These are phyloP conservation scores for Channallabes apus DNA, from an alignment of 2,797 vertebrate species.

Conservation along the genomic window DNA sequence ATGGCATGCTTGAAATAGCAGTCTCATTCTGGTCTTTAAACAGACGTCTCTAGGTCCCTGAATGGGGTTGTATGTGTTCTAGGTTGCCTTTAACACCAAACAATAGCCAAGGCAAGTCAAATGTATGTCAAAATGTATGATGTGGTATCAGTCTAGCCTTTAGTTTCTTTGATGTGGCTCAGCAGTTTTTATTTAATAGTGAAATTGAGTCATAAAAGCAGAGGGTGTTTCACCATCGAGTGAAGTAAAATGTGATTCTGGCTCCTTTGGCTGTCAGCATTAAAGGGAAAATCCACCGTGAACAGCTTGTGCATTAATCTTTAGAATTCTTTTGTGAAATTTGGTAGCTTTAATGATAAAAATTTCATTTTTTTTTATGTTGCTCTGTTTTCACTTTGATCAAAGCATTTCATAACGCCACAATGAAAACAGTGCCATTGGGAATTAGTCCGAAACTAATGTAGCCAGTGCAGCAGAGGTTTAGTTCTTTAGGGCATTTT, in stretches of 20 bases:
- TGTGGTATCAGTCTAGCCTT: neutral
- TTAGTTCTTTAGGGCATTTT: neutral
- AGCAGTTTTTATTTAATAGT: neutral
- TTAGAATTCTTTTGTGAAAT: neutral
- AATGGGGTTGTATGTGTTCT: conserved; percentile 11
- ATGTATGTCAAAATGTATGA: neutral
- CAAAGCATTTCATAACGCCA: neutral
- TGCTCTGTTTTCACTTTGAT: neutral
- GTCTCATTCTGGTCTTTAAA: conserved; percentile 24
- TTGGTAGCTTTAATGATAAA: neutral
- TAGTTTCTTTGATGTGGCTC: neutral
- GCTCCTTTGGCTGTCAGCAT: neutral
- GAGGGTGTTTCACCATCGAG: neutral
- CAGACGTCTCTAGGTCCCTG: neutral
- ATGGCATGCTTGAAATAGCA: conserved; percentile 35
- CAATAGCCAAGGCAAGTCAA: neutral
- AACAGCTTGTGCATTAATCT: neutral
- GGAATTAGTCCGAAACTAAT: neutral
- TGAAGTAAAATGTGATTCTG: neutral
- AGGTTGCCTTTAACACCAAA: conserved; percentile 15
- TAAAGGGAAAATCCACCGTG: neutral
- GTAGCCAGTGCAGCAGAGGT: neutral
- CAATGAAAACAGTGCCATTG: neutral
- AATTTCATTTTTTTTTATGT: neutral
- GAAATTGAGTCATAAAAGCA: neutral